Evolutionary conservation across 2,113 vertebrate genomes (phyloP), one percentile per base, ranked within the genome.

Genomic region (Apus apus): DNA sequence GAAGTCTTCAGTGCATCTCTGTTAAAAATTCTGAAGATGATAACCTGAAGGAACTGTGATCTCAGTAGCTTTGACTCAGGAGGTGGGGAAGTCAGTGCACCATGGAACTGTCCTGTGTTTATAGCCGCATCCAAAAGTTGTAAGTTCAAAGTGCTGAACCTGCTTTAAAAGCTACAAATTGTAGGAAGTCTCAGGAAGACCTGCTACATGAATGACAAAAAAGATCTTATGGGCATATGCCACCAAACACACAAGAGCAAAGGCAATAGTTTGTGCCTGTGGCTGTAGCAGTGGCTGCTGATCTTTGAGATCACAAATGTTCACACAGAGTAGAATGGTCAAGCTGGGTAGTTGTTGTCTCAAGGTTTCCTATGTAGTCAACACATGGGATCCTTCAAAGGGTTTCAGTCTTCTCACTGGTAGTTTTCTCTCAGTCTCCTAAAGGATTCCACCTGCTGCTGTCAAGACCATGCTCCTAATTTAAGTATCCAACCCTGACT

Each of bases 61-160:
- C 40, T 77, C 56, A 26, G 6, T 10, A 18, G 14, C 22, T 36
- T 70, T 84, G 46, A 5, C 17, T 86, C 17, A 27, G 9, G 34
- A 8, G 7, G 5, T 38, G 8, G 9, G 18, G 8, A 71, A 23
- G 5, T 6, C 3, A 0, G 2, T 34, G 19, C 15, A 15, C 9
- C 6, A 7, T 14, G 11, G 26, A n/a, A 50, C 7, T 11, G 3
- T 50, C 46, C 36, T 89, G 19, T 26, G 6, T 4, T 34, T 14
- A 48, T 4, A n/a, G 19, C 7, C 22, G 25, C 7, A 67, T 50
- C 25, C n/a, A 64, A 8, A 79, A 62, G 21, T 9, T 66, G 0
- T 74, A 26, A 40, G 7, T 43, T 48, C 15, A 27, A 70, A 58
- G 7, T 53, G 5, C 26, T 67, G 34, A 74, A 71, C 14, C 29